phyloP scores from a whole-genome alignment of 2,888 invertebrate genomes.

The Eledona agricola region DNA sequence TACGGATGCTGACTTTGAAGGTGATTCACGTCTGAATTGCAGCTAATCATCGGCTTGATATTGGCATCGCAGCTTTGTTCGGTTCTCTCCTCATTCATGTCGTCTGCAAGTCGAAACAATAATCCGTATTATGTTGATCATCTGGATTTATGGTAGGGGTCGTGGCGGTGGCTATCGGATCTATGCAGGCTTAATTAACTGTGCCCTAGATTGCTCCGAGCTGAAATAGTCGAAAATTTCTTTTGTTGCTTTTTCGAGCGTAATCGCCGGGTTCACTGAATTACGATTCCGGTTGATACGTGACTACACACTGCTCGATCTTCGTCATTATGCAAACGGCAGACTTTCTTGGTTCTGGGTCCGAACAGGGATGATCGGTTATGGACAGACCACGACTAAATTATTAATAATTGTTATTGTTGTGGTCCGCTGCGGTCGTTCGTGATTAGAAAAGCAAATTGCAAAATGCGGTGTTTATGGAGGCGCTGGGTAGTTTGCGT shows the following conservation, averaged over 20 bases:
- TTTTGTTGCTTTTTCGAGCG: not conserved
- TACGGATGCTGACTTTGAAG: slow-evolving; percentile 21
- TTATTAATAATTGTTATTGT: no score
- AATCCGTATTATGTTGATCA: slow-evolving; percentile 18
- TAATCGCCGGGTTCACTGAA: no score
- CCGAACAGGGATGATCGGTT: not conserved
- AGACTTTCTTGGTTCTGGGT: not conserved
- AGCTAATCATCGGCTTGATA: slow-evolving; percentile 13
- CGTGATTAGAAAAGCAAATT: no score
- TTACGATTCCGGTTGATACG: no score
- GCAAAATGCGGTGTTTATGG: slow-evolving; percentile 12
- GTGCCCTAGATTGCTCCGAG: not conserved
- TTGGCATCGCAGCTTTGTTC: slow-evolving; percentile 8
- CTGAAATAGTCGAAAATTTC: slow-evolving; percentile 1
- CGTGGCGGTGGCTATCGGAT: slow-evolving; percentile 1
- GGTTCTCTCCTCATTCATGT: slow-evolving; percentile 1
- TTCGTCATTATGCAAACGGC: not conserved
- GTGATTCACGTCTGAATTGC: no score
- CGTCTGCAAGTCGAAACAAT: no score
- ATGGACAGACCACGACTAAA: no score
- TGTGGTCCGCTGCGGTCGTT: no score
- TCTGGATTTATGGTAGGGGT: slow-evolving; percentile 9
- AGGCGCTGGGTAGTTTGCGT: slow-evolving; percentile 9
- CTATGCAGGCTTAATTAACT: slow-evolving; percentile 4
- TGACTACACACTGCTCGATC: not conserved